These are phyloP conservation scores for Anthophora plumipes DNA, from an alignment of 2,888 invertebrate species.

Conservation along the genomic window DNA sequence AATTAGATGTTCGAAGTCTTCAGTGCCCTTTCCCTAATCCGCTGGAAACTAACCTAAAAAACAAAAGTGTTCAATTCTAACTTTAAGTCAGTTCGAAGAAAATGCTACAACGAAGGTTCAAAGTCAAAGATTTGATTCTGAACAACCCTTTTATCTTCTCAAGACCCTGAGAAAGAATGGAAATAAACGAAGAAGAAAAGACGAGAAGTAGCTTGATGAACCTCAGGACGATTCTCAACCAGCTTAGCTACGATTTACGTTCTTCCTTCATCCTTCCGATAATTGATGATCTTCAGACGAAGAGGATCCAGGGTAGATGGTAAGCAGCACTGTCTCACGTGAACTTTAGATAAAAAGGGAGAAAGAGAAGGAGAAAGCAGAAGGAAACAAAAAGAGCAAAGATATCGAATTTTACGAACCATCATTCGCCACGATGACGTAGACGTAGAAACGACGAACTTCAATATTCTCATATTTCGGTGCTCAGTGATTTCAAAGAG, in stretches of 20 bases:
- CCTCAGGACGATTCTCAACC: slow-evolving; percentile 60
- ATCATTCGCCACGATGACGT: slow-evolving; percentile 41
- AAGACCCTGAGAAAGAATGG: background rate
- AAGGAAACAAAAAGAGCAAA: slow-evolving; percentile 6
- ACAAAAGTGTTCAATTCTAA: background rate
- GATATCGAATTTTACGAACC: slow-evolving; percentile 62
- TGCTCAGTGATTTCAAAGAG: slow-evolving; percentile 56
- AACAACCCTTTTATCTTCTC: background rate
- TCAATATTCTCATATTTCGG: slow-evolving; percentile 34
- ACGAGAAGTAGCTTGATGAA: slow-evolving; percentile 15
- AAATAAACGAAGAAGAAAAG: too few species aligned
- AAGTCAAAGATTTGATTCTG: background rate
- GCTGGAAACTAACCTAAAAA: background rate
- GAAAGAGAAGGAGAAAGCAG: too few species aligned
- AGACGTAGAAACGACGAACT: slow-evolving; percentile 50
- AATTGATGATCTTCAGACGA: slow-evolving; percentile 18
- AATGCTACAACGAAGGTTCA: background rate
- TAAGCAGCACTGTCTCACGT: background rate
- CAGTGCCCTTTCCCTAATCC: background rate
- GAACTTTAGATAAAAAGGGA: background rate
- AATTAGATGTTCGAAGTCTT: background rate
- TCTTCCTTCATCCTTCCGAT: slow-evolving; percentile 61
- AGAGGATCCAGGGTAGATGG: background rate
- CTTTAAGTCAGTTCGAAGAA: background rate
- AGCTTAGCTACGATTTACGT: slow-evolving; percentile 57